A percentile compares a stretch with the other conserved stretches of the same genome.
These are phyloP conservation scores for Apteryx mantelli DNA, from an alignment of 2,113 vertebrate genomes.

Conservation along the genomic window DNA sequence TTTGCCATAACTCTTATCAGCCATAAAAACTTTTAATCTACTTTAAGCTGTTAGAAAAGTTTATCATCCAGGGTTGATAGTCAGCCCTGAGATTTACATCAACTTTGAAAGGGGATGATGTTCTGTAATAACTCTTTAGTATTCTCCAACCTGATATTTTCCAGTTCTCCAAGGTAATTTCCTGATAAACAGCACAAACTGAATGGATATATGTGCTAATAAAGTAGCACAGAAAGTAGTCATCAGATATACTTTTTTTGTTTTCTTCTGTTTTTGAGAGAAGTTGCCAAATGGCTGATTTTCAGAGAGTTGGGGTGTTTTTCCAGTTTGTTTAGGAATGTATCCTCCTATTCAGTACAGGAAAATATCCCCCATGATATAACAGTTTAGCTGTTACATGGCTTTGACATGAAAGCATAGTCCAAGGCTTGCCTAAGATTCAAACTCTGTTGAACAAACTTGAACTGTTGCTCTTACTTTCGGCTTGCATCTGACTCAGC, in stretches of 20 bases:
- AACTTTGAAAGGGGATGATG: not conserved
- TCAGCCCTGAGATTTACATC: not conserved
- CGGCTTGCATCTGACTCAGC: not conserved
- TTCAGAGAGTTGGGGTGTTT: not conserved
- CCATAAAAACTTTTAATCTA: not conserved
- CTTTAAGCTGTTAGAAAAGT: not conserved
- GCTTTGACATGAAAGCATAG: fast-evolving
- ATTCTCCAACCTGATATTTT: not conserved
- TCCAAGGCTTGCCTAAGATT: not conserved
- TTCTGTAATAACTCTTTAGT: not conserved
- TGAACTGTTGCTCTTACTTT: not conserved
- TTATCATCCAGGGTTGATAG: not conserved
- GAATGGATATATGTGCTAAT: not conserved
- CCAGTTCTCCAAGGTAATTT: not conserved
- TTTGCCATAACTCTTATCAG: not conserved
- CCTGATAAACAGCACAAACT: not conserved
- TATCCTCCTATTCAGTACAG: not conserved
- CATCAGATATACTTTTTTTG: not conserved
- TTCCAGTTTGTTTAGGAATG: not conserved
- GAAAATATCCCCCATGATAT: not conserved
- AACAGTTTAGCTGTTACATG: not conserved
- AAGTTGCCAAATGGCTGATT: not conserved
- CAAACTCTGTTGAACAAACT: not conserved
- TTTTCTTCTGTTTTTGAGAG: not conserved
- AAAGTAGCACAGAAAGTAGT: not conserved